These are phyloP conservation scores for Megaceryle alcyon DNA, from an alignment of 2,797 vertebrate species.

Conservation along the genomic window DNA sequence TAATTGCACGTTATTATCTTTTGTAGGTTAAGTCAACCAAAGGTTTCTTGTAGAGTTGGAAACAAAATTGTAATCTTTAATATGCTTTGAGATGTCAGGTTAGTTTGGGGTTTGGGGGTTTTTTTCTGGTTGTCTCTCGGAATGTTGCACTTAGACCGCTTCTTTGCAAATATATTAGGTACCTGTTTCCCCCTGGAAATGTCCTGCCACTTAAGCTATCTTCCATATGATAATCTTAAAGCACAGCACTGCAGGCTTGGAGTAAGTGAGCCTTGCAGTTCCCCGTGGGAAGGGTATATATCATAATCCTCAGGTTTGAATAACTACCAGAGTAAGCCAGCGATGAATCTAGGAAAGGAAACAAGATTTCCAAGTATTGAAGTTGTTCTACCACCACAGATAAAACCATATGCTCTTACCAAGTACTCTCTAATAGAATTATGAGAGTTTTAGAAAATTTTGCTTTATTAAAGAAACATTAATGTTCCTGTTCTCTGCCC, in stretches of 20 bases:
- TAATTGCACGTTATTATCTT: slow-evolving; percentile 74
- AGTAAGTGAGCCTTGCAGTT: background rate
- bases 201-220: background rate
- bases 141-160: background rate
- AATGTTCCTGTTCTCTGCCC: background rate
- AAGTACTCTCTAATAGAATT: background rate
- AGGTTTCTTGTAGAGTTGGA: slow-evolving; percentile 56
- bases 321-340: background rate
- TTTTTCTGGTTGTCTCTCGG: background rate
- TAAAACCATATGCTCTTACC: background rate
- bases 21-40: slow-evolving; percentile 62
- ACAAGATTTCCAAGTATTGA: background rate
- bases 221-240: background rate
- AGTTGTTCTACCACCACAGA: background rate
- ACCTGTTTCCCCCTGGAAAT: background rate
- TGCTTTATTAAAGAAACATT: background rate
- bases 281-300: background rate
- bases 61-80: slow-evolving; percentile 13
- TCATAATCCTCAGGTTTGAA: background rate
- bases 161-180: background rate
- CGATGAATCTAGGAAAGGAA: slow-evolving; percentile 5
- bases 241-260: background rate
- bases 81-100: slow-evolving; percentile 26
- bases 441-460: background rate
- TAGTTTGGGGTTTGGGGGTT: accelerated